A percentile compares a stretch with the other conserved stretches of the same genome.
phyloP scores from a whole-genome alignment of 2,113 vertebrate genomes.

The Tragulus kanchil region DNA sequence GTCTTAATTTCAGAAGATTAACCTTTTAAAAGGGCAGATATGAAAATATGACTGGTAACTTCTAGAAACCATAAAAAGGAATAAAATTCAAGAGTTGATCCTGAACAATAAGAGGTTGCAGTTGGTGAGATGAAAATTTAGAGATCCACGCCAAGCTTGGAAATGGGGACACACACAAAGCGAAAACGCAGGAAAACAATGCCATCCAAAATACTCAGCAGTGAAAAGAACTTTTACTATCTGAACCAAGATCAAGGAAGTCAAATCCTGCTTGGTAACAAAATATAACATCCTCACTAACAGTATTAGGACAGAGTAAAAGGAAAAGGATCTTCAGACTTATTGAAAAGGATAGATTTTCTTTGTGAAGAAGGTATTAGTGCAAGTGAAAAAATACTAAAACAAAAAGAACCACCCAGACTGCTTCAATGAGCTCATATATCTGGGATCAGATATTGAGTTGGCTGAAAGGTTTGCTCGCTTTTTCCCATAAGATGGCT shows the following conservation, averaged over 20 bases:
- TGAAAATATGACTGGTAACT: conserved; percentile 31
- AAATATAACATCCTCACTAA: conserved; percentile 33
- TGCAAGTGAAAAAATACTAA: not conserved
- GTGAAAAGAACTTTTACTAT: conserved; percentile 49
- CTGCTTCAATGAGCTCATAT: not conserved
- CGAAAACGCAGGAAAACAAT: conserved; percentile 49
- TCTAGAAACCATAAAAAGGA: conserved; percentile 39
- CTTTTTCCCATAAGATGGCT: not conserved
- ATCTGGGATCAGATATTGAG: not conserved
- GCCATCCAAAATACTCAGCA: not conserved
- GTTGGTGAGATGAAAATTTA: conserved; percentile 36
- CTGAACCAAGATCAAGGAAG: conserved; percentile 45
- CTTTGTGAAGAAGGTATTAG: conserved; percentile 18
- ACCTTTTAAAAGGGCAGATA: conserved; percentile 30
- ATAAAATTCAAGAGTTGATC: not conserved
- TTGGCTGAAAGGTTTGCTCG: not conserved
- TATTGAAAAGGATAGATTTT: conserved; percentile 38
- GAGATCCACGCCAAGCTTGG: not conserved
- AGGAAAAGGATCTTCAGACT: conserved; percentile 38
- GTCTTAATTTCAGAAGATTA: conserved; percentile 51
- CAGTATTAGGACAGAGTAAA: not conserved
- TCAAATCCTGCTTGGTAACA: conserved; percentile 10
- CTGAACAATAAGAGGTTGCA: not conserved
- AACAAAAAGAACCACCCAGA: not conserved
- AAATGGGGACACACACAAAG: not conserved